Conservation (phyloP, 2,797 vertebrate genomes). For the Pristis pectinata region DNA sequence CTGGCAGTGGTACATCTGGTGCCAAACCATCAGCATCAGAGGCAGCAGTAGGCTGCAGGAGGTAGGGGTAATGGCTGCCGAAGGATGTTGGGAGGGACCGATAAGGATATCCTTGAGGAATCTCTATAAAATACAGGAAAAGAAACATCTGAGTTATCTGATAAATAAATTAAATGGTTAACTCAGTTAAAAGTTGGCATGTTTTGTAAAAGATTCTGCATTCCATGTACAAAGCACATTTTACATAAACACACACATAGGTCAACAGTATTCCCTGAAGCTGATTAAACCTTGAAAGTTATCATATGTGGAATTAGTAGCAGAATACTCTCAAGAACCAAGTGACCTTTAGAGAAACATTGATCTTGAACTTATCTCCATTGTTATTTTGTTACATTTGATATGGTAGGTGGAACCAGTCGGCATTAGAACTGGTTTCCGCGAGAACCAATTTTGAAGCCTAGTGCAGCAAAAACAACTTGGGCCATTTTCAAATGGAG, state of each 20-base stretch:
- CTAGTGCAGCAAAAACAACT: background rate
- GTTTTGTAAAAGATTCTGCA: too few relatives aligned
- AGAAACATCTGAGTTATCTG: slow-evolving; percentile 3
- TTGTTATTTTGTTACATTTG: background rate
- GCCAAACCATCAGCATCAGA: slow-evolving; percentile 67
- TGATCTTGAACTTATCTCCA: background rate
- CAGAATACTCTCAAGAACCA: background rate
- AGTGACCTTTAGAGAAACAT: background rate
- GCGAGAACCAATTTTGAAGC: background rate
- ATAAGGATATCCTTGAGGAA: slow-evolving; percentile 78
- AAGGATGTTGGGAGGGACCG: slow-evolving; percentile 76
- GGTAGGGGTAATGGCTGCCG: slow-evolving; percentile 72
- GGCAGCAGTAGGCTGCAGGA: slow-evolving; percentile 67
- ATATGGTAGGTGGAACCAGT: background rate
- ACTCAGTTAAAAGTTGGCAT: background rate
- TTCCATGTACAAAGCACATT: background rate
- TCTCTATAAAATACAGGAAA: slow-evolving; percentile 60
- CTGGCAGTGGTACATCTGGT: slow-evolving; percentile 59
- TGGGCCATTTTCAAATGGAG: background rate
- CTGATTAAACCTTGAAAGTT: background rate
- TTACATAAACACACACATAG: background rate
- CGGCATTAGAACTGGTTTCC: background rate
- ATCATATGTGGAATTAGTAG: background rate
- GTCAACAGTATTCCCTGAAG: background rate
- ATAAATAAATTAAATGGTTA: background rate